These are phyloP conservation scores for Hiodon tergisus DNA, from an alignment of 2,113 vertebrate species.

Conservation along the genomic window DNA sequence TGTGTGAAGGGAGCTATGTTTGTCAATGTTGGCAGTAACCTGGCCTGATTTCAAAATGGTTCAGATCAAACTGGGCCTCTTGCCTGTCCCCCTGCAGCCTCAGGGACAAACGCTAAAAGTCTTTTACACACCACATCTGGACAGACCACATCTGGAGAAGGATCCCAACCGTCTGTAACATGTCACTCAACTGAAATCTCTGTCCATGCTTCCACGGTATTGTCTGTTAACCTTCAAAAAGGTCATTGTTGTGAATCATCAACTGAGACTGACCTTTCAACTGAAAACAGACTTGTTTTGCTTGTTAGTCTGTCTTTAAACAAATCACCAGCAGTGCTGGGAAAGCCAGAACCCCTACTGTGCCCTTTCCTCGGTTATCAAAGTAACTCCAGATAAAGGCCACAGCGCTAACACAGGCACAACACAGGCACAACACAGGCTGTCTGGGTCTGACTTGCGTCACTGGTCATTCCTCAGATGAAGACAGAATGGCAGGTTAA, in stretches of 20 bases:
- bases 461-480: not conserved
- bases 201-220: not conserved
- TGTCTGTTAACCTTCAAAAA: slow-evolving; percentile 8
- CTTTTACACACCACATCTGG: not conserved
- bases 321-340: not conserved
- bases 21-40: no score
- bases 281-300: slow-evolving; percentile 4
- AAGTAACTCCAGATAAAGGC: not conserved
- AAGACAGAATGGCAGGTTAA: slow-evolving; percentile 2
- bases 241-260: not conserved
- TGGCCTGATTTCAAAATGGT: no score
- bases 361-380: not conserved
- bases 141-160: not conserved
- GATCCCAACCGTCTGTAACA: not conserved
- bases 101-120: not conserved
- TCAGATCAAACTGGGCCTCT: no score
- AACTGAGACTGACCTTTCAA: slow-evolving; percentile 10
- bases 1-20: no score
- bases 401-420: not conserved
- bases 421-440: not conserved
- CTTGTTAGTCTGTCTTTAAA: slow-evolving; percentile 18
- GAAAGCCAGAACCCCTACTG: not conserved
- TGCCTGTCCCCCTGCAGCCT: no score
- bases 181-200: slow-evolving; percentile 13
- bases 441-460: not conserved